Conservation (phyloP, 2,888 invertebrate species). For the Cephus rjabovi region DNA sequence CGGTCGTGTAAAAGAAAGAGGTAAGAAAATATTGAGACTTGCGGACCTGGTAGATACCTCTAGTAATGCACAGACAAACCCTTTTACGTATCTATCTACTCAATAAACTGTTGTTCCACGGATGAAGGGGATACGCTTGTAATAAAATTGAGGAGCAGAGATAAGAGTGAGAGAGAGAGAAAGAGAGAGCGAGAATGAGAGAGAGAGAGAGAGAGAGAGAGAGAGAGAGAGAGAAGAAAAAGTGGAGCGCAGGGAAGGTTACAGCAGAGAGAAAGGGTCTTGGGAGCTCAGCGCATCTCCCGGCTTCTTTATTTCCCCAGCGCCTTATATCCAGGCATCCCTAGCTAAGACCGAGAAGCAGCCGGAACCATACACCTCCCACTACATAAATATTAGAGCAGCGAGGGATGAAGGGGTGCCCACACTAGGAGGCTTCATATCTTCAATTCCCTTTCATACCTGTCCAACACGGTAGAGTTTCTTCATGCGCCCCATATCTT, state of each 20-base stretch:
- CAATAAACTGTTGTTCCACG: too few species aligned
- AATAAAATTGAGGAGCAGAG: too few species aligned
- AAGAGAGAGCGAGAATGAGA: neutral
- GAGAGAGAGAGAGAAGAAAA: neutral
- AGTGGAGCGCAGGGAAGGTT: conserved; percentile 7
- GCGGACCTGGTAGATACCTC: too few species aligned
- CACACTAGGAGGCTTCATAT: neutral
- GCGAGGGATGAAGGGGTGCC: neutral
- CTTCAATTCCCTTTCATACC: conserved; percentile 13
- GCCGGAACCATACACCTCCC: conserved; percentile 15
- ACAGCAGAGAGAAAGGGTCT: neutral
- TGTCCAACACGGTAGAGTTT: too few species aligned
- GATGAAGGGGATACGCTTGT: too few species aligned
- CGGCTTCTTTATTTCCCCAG: conserved; percentile 20
- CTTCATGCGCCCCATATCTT: too few species aligned
- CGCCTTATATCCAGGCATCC: conserved; percentile 14
- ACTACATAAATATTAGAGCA: conserved; percentile 20
- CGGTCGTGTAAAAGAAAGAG: too few species aligned
- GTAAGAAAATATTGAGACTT: too few species aligned
- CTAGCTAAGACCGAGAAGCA: conserved; percentile 1
- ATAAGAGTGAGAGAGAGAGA: neutral
- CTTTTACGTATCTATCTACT: too few species aligned
- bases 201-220: neutral
- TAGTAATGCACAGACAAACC: too few species aligned
- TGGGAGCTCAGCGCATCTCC: conserved; percentile 2